Conservation (phyloP, 92 coral and sea anemone species). For the Paragorgia papillata region DNA sequence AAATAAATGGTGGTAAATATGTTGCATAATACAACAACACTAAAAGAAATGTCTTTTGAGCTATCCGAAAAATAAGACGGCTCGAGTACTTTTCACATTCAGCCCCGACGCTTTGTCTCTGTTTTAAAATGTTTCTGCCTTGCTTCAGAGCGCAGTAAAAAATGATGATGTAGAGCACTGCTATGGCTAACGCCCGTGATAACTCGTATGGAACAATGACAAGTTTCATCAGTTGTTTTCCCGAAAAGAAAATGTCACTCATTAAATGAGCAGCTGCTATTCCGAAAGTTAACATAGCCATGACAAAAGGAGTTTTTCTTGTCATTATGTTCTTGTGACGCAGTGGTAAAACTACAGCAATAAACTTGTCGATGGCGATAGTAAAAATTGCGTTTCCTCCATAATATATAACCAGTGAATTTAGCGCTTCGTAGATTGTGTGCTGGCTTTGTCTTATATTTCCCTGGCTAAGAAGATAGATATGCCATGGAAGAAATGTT, state of each 20-base stretch:
- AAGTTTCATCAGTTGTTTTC: not conserved
- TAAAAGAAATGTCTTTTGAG: not conserved
- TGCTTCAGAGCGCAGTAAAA: constrained; percentile 10
- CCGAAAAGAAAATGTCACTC: not conserved
- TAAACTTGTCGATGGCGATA: not conserved
- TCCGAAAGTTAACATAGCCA: not conserved
- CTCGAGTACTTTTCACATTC: not conserved
- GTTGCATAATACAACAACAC: constrained; percentile 30
- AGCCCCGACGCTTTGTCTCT: not conserved
- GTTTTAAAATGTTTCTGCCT: not conserved
- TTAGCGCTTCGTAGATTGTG: not conserved
- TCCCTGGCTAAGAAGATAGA: not conserved
- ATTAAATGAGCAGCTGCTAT: not conserved
- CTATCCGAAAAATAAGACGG: constrained; percentile 5
- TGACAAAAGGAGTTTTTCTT: not conserved
- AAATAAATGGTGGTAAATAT: constrained; percentile 8
- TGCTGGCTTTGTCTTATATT: not conserved
- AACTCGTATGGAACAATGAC: not conserved
- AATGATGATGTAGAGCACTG: constrained; percentile 14
- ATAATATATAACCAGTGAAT: not conserved
- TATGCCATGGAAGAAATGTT: not conserved
- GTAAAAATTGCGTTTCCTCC: not conserved
- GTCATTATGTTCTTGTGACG: not conserved
- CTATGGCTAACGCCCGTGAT: not conserved
- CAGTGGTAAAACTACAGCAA: constrained; percentile 19